Evolutionary conservation across 2,113 vertebrate genomes (phyloP).

Genomic region (Trichechus manatus): DNA sequence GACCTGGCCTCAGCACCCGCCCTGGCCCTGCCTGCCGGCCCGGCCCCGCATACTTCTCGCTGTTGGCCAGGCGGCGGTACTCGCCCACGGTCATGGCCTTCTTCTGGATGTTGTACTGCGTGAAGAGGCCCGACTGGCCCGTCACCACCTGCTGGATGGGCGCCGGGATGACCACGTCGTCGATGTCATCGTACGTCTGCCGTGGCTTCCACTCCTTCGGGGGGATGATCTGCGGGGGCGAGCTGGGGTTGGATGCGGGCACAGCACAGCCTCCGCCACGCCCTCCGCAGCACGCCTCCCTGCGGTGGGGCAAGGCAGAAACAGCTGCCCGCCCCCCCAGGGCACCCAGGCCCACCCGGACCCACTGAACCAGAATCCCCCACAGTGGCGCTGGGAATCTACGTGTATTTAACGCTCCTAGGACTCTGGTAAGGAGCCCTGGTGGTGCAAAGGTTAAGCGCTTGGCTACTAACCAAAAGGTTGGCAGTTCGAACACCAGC

Average conservation of each 20-base stretch:
- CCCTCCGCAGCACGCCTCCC: too few species aligned
- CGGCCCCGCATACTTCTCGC: conserved; percentile 88
- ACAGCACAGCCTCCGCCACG: too few species aligned
- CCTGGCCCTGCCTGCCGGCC: neutral
- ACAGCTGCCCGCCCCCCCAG: too few species aligned
- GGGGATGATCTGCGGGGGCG: conserved; percentile 88
- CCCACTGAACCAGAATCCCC: neutral
- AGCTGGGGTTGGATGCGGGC: rapidly evolving
- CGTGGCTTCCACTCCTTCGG: conserved; percentile 91
- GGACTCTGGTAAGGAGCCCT: too few species aligned
- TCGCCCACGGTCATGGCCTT: conserved; percentile 92
- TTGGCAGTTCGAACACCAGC: neutral
- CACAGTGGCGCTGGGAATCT: too few species aligned
- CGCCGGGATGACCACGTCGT: conserved; percentile 91
- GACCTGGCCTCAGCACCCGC: neutral
- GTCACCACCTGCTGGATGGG: conserved; percentile 93
- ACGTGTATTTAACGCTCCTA: too few species aligned
- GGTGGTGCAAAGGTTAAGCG: too few species aligned
- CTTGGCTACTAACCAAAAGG: too few species aligned
- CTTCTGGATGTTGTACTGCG: conserved; percentile 93
- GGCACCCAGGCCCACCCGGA: neutral
- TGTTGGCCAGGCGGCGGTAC: conserved; percentile 91
- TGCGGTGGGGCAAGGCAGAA: too few species aligned
- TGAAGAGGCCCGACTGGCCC: conserved; percentile 91
- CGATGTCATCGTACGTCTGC: conserved; percentile 89